Conservation (phyloP, 2,888 invertebrate genomes). For the Lamellibrachia columna region DNA sequence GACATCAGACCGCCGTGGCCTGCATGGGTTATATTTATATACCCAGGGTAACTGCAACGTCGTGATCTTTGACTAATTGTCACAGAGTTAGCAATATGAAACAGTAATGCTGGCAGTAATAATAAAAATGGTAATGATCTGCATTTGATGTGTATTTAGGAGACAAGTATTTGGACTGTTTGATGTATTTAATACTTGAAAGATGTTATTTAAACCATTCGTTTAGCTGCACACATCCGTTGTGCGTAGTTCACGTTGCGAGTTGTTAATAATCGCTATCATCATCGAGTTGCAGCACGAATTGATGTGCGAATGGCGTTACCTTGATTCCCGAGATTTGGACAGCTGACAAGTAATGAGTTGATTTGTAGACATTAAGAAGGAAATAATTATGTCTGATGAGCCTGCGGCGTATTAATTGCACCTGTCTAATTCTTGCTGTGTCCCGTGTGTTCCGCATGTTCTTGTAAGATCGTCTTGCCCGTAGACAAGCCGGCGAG, state of each 20-base stretch:
- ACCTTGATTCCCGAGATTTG: not conserved
- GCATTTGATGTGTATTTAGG: not conserved
- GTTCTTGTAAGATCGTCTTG: not conserved
- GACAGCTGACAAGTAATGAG: not conserved
- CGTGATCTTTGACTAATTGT: not conserved
- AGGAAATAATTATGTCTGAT: not conserved
- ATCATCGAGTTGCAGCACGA: not conserved
- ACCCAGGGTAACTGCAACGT: not conserved
- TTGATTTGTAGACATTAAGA: not conserved
- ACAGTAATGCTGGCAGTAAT: not conserved
- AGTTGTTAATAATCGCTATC: constrained; percentile 4
- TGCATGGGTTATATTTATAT: not conserved
- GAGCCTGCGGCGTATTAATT: not conserved
- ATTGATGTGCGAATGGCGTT: not conserved
- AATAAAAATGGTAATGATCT: not conserved
- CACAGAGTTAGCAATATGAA: not conserved
- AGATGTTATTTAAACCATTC: constrained; percentile 16
- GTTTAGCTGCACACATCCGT: not conserved
- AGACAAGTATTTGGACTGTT: constrained; percentile 3
- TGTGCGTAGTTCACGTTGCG: constrained; percentile 6
- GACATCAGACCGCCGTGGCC: too few relatives aligned
- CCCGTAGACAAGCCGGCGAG: not conserved
- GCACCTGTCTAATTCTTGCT: not conserved
- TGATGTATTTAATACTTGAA: not conserved
- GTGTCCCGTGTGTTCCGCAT: not conserved